Evolutionary conservation across 2,113 vertebrate species (phyloP).

Genomic region (Nestor notabilis): DNA sequence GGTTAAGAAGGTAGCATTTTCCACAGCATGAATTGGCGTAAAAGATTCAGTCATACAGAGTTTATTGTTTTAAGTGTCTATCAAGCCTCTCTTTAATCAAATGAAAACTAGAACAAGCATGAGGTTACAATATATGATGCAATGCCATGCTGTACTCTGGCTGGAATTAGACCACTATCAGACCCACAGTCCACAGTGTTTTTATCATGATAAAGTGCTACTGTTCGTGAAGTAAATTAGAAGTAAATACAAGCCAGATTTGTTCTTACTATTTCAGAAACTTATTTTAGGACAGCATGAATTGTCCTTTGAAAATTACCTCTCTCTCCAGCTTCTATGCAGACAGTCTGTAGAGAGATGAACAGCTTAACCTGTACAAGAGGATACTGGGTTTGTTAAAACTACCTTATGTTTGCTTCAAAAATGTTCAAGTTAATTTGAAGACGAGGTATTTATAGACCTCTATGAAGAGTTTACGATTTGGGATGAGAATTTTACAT

Average conservation of each 20-base stretch:
- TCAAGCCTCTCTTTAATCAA: background rate
- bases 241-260: background rate
- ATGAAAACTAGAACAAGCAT: background rate
- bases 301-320: background rate
- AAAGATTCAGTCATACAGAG: background rate
- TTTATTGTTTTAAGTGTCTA: background rate
- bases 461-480: background rate
- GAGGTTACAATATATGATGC: background rate
- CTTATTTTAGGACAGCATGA: background rate
- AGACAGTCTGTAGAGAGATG: background rate
- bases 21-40: background rate
- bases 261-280: background rate
- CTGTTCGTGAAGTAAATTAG: background rate
- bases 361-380: background rate
- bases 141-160: background rate
- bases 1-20: background rate
- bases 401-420: background rate
- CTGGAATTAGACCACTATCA: background rate
- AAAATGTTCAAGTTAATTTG: background rate
- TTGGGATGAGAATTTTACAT: background rate
- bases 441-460: background rate
- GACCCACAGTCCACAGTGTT: accelerated
- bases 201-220: background rate
- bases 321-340: background rate
- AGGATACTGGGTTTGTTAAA: background rate